phyloP scores from a whole-genome alignment of 2,888 invertebrate species.

The Hofmannophila pseudospretella region DNA sequence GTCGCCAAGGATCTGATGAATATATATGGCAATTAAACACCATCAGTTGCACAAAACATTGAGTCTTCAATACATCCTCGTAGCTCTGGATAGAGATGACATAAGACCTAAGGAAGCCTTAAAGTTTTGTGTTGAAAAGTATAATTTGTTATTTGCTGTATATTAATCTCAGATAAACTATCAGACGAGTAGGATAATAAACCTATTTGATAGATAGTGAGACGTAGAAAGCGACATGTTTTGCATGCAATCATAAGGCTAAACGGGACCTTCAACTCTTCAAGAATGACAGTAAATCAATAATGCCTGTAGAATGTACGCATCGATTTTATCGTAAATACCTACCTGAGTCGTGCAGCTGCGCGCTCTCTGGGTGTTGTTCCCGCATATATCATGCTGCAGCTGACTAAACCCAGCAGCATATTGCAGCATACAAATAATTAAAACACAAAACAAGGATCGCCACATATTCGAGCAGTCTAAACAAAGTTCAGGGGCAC shows the following conservation, averaged over 20 bases:
- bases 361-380: slow-evolving; percentile 38
- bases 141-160: too few relatives aligned
- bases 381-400: slow-evolving; percentile 42
- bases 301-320: slow-evolving; percentile 4
- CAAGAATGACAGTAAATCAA: slow-evolving; percentile 15
- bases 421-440: slow-evolving; percentile 38
- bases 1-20: slow-evolving; percentile 41
- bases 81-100: too few relatives aligned
- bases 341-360: slow-evolving; percentile 62
- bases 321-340: neutral
- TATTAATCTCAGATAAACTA: too few relatives aligned
- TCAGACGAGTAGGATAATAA: too few relatives aligned
- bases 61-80: neutral
- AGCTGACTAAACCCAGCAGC: slow-evolving; percentile 30
- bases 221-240: too few relatives aligned
- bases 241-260: too few relatives aligned
- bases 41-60: neutral
- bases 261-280: slow-evolving; percentile 2
- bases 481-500: slow-evolving; percentile 5
- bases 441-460: slow-evolving; percentile 34
- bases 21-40: neutral
- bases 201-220: too few relatives aligned
- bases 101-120: too few relatives aligned
- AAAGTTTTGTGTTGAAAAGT: too few relatives aligned
- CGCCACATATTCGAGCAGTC: slow-evolving; percentile 28